Evolutionary conservation across 2,888 invertebrate genomes (phyloP).

Genomic region (Acleris holmiana): DNA sequence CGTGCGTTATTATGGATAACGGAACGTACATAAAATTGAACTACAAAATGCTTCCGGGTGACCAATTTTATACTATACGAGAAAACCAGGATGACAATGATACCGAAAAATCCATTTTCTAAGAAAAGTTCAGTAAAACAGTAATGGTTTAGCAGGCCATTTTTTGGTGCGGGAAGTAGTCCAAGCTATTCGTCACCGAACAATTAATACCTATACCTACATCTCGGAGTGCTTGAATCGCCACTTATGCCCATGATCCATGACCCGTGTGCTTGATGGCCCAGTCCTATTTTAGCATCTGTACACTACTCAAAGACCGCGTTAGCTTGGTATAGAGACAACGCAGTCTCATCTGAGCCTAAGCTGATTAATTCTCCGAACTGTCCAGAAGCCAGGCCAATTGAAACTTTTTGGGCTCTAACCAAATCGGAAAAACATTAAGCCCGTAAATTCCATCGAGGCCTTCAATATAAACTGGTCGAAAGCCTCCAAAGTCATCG

Average conservation of each 20-base stretch:
- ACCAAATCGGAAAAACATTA: no score
- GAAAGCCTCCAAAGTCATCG: no score
- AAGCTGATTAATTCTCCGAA: no score
- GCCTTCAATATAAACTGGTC: no score
- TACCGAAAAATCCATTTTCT: neutral
- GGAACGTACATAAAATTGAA: neutral
- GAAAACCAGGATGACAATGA: neutral
- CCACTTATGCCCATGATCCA: neutral
- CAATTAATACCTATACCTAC: conserved; percentile 1
- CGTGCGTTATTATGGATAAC: neutral
- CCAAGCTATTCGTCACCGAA: conserved; percentile 5
- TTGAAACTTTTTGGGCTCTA: no score
- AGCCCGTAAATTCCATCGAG: no score
- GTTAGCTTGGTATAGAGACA: no score
- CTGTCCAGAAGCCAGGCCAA: no score
- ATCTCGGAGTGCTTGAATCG: neutral
- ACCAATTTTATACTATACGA: neutral
- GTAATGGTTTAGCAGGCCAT: conserved; percentile 11
- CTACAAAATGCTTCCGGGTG: neutral
- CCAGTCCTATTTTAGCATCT: neutral
- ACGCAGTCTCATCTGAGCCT: no score
- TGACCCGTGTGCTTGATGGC: neutral
- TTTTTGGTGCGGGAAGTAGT: neutral
- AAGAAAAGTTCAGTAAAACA: conserved; percentile 3
- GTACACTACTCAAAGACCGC: no score